Percentiles rank a stretch among this genome's conserved stretches.
Evolutionary conservation across 2,888 invertebrate species (phyloP).

Genomic region (Adela reaumurella): DNA sequence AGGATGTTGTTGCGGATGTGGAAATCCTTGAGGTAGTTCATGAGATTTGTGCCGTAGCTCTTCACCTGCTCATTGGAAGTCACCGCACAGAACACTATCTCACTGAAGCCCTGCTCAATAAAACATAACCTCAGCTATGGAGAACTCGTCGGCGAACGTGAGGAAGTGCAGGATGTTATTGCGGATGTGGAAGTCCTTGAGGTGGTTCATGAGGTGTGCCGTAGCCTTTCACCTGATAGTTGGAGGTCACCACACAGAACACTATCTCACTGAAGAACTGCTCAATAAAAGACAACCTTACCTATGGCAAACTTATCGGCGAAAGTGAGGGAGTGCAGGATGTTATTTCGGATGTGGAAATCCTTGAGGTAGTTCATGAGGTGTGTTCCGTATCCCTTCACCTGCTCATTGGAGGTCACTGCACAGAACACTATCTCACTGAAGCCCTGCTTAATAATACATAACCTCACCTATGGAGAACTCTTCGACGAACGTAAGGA

Average conservation of each 20-base stretch:
- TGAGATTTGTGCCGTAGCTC: constrained; percentile 99
- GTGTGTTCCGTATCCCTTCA: constrained; percentile 87
- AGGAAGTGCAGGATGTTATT: constrained; percentile 89
- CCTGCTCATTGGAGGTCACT: no score
- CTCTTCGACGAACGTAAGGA: constrained; percentile 96
- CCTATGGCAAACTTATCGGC: constrained; percentile 89
- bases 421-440: constrained; percentile 11
- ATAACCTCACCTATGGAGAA: constrained; percentile 85
- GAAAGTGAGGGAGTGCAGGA: constrained; percentile 85
- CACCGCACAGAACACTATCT: constrained; percentile 98
- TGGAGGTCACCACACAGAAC: no score
- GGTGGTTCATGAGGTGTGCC: constrained; percentile 97
- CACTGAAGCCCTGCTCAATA: constrained; percentile 81
- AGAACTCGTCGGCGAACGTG: constrained; percentile 97
- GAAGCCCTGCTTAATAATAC: no score
- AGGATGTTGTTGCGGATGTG: constrained; percentile 82
- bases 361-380: constrained; percentile 96
- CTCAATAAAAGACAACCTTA: constrained; percentile 26
- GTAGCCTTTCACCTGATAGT: constrained; percentile 79
- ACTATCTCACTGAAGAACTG: no score
- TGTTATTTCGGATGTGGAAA: constrained; percentile 78
- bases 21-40: constrained; percentile 99
- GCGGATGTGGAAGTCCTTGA: constrained; percentile 92
- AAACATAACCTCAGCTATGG: no score
- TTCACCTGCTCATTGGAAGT: constrained; percentile 95